A percentile compares a stretch with the other conserved stretches of the same genome.
These are phyloP conservation scores for Dendrocincla tyrannina DNA, from an alignment of 2,797 vertebrate genomes.

Conservation along the genomic window DNA sequence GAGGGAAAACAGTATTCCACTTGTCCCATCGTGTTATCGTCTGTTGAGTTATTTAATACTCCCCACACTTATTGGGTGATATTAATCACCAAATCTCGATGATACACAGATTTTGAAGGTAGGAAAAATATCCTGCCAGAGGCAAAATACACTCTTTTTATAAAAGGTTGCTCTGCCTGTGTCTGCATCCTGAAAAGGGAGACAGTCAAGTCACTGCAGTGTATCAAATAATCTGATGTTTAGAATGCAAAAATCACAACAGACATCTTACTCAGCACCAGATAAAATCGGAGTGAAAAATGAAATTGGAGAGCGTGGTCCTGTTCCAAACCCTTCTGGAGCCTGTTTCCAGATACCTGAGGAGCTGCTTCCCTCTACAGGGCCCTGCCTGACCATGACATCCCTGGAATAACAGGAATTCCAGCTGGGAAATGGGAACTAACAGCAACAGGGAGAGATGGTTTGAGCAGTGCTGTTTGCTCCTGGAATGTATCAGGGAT, in stretches of 20 bases:
- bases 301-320: background rate
- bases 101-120: background rate
- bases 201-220: background rate
- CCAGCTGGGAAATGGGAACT: background rate
- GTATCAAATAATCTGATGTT: background rate
- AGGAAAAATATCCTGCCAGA: background rate
- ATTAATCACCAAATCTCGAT: background rate
- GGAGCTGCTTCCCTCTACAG: constrained; percentile 64
- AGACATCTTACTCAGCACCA: background rate
- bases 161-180: background rate
- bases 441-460: background rate
- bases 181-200: background rate
- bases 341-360: background rate
- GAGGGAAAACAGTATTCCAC: background rate
- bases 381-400: background rate
- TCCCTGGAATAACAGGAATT: background rate
- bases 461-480: background rate
- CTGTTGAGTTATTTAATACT: background rate
- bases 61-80: background rate
- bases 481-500: background rate
- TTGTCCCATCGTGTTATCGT: background rate
- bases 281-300: background rate
- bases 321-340: background rate
- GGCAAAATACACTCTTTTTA: background rate
- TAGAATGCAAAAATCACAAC: background rate